Evolutionary conservation across 2,888 invertebrate genomes (phyloP).

Genomic region (Clanis bilineata): DNA sequence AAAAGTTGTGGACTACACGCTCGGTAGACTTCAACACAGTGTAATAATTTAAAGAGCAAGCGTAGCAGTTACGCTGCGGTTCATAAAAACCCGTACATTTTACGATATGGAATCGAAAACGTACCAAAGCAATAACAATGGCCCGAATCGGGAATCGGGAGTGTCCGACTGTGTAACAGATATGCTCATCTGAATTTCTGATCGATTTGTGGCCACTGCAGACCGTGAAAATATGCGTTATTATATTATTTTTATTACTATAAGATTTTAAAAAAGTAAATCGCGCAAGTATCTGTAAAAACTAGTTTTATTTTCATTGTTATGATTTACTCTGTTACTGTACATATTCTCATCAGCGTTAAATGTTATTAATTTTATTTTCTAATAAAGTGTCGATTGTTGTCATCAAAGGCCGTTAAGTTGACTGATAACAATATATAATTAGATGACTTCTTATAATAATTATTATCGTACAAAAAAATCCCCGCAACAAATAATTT

Average conservation of each 20-base stretch:
- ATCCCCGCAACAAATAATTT: neutral
- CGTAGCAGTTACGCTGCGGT: constrained; percentile 6
- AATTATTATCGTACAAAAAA: neutral
- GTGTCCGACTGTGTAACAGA: constrained; percentile 29
- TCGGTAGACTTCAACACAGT: constrained; percentile 4
- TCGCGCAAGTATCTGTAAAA: too few species aligned
- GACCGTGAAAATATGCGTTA: neutral
- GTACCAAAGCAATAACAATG: constrained; percentile 13
- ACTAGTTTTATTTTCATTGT: too few species aligned
- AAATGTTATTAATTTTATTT: too few species aligned
- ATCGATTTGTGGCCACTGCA: constrained; percentile 31
- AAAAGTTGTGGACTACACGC: neutral
- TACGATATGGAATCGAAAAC: constrained; percentile 11
- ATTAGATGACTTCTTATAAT: too few species aligned
- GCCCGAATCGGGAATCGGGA: constrained; percentile 25
- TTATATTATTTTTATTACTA: too few species aligned
- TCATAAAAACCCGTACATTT: constrained; percentile 11
- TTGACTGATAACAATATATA: too few species aligned
- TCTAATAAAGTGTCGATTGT: too few species aligned
- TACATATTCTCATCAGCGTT: too few species aligned
- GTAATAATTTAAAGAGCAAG: constrained; percentile 11
- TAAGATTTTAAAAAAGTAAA: too few species aligned
- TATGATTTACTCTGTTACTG: too few species aligned
- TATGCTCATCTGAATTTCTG: constrained; percentile 42
- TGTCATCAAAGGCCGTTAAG: too few species aligned